Evolutionary conservation across 2,797 vertebrate species (phyloP).

Genomic region (Mycteria americana): DNA sequence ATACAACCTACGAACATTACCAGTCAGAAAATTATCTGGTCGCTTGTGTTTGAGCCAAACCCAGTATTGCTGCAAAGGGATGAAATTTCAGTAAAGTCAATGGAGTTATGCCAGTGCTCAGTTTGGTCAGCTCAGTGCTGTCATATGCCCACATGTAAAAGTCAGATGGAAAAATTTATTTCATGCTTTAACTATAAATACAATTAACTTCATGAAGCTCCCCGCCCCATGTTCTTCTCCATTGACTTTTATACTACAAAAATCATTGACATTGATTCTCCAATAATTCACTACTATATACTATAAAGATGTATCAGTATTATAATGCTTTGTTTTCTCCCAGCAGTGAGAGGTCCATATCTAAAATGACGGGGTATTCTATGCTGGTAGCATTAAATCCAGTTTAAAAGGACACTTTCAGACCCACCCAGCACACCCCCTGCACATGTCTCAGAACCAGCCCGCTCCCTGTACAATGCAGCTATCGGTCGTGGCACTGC

Average conservation of each 20-base stretch:
- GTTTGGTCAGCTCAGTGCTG: slow-evolving; percentile 20
- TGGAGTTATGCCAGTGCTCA: slow-evolving; percentile 27
- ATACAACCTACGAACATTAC: background rate
- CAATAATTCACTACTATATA: background rate
- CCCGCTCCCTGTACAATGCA: fast-evolving
- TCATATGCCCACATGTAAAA: background rate
- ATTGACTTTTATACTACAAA: background rate
- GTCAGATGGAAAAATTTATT: background rate
- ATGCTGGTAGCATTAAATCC: background rate
- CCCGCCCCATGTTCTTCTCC: background rate
- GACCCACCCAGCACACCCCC: background rate
- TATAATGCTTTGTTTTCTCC: background rate
- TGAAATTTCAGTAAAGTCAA: slow-evolving; percentile 61
- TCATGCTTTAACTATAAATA: slow-evolving; percentile 40
- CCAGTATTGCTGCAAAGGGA: slow-evolving; percentile 35
- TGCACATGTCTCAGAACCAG: background rate
- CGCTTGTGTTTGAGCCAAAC: slow-evolving; percentile 19
- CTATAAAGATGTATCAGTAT: background rate
- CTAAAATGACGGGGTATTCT: background rate
- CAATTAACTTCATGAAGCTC: background rate
- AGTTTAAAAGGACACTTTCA: background rate
- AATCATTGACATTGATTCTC: background rate
- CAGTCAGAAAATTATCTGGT: slow-evolving; percentile 40
- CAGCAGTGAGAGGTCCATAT: background rate
- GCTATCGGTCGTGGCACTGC: fast-evolving